Conservation (phyloP, 2,888 invertebrate species). For the Scaptomyza caliginosa region DNA sequence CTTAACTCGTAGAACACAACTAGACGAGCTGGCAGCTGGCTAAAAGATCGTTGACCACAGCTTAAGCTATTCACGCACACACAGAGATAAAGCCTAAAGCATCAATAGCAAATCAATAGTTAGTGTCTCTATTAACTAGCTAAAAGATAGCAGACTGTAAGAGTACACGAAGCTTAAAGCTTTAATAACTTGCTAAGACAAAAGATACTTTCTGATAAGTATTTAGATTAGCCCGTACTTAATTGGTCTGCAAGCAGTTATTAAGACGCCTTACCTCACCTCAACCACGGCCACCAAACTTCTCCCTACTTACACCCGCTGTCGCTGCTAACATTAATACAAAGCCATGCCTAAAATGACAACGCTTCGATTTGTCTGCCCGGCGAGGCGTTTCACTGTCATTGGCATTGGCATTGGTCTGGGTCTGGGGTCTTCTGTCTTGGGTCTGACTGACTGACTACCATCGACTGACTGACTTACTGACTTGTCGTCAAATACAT, state of each 20-base stretch:
- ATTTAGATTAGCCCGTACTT: no score
- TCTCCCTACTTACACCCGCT: conserved; percentile 14
- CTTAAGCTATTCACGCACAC: conserved; percentile 1
- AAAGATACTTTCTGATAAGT: no score
- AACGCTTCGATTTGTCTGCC: conserved; percentile 66
- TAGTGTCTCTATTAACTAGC: no score
- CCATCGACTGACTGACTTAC: conserved; percentile 32
- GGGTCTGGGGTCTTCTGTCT: conserved; percentile 1
- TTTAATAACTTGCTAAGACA: no score
- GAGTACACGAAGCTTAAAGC: no score
- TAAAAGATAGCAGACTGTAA: no score
- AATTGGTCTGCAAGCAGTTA: no score
- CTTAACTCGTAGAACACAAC: conserved; percentile 3
- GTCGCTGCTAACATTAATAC: not conserved
- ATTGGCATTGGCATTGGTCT: conserved; percentile 45
- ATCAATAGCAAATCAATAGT: not conserved
- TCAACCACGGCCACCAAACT: no score
- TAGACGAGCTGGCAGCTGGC: conserved; percentile 3
- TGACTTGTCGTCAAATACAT: conserved; percentile 47
- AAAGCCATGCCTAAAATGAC: conserved; percentile 11
- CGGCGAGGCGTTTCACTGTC: conserved; percentile 62
- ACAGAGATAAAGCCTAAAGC: not conserved
- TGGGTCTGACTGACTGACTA: conserved; percentile 31
- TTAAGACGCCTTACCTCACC: no score
- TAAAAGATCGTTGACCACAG: conserved; percentile 29